Percentiles rank a stretch among this genome's conserved stretches.
Evolutionary conservation across 2,888 invertebrate genomes (phyloP).

Genomic region (Colletes collaris): DNA sequence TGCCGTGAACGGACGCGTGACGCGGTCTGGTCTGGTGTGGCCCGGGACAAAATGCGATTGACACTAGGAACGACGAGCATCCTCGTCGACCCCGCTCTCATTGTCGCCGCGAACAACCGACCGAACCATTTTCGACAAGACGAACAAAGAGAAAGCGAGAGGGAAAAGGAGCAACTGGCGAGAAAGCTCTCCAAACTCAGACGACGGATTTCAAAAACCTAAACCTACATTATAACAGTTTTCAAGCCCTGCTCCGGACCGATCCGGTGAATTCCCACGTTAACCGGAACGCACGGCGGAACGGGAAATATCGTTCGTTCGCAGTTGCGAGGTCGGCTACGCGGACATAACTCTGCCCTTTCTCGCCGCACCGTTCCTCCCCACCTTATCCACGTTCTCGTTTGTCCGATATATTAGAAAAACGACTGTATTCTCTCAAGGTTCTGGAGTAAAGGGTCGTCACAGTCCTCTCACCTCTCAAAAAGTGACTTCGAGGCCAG

Average conservation of each 20-base stretch:
- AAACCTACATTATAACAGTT: constrained; percentile 1
- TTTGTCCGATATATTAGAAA: background rate
- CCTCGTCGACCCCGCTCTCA: background rate
- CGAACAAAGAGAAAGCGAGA: constrained; percentile 2
- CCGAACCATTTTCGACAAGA: constrained; percentile 22
- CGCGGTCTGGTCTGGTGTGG: background rate
- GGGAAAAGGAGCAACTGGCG: background rate
- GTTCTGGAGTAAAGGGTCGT: too few relatives aligned
- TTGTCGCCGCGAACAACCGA: constrained; percentile 3
- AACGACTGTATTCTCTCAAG: too few relatives aligned
- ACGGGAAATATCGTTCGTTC: background rate
- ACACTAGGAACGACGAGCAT: constrained; percentile 26
- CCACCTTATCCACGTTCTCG: background rate
- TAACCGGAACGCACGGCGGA: constrained; percentile 6
- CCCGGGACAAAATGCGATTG: constrained; percentile 49
- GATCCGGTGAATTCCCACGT: constrained; percentile 60
- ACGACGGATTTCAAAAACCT: constrained; percentile 8
- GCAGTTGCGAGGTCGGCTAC: background rate
- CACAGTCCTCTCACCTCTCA: too few relatives aligned
- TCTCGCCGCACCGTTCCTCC: background rate
- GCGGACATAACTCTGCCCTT: background rate
- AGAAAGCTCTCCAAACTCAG: constrained; percentile 49
- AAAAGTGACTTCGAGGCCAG: too few relatives aligned
- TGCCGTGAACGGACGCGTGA: constrained; percentile 36
- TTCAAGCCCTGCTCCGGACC: background rate